Evolutionary conservation across 2,888 invertebrate genomes (phyloP), one percentile per base, ranked within the genome.

Genomic region (Caradrina clavipalpis): DNA sequence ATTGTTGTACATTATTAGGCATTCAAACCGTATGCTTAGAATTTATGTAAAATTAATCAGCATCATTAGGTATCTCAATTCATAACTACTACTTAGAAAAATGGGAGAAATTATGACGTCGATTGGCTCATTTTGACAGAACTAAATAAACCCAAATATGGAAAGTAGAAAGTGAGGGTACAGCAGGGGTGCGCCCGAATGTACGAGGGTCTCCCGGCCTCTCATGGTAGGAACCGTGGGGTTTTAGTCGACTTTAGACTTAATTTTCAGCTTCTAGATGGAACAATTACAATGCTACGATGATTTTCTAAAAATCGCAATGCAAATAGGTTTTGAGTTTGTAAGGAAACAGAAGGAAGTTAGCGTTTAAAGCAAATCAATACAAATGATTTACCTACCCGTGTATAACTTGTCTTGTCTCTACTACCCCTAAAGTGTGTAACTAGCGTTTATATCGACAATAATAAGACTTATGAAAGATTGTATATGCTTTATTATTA

Each of bases 371-470:
- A 54, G 35, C 2, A 10, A 63, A 54, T 11, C 7, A 47, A 19
- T 21, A 47, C 8, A n/a, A 19, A 4, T 21, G 22, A 19, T 15
- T 39, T 19, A 47, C n/a, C 21, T 45, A 47, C n/a, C 21, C 11
- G 10, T 35, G 35, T 35, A 4, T 19, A 58, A 57, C 17, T 57
- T 53, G 13, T 39, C 35, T 55, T 39, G 39, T 22, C 21, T 1
- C 17, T 45, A 42, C 45, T n/a, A n/a, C n/a, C n/a, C n/a, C n/a
- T 10, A 3, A 39, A 2, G 39, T 39, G 13, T 17, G 10, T 39
- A 45, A 47, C 13, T 66, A 19, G 22, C 59, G 42, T 60, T 22
- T 62, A 45, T 26, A 55, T n/a, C 7, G 26, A 73, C 22, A 60
- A 42, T 22, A 2, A n/a, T n/a, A 47, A 45, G 21, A 11, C 11